Evolutionary conservation across 2,113 vertebrate genomes (phyloP).

Genomic region (Cryptotis parvus): DNA sequence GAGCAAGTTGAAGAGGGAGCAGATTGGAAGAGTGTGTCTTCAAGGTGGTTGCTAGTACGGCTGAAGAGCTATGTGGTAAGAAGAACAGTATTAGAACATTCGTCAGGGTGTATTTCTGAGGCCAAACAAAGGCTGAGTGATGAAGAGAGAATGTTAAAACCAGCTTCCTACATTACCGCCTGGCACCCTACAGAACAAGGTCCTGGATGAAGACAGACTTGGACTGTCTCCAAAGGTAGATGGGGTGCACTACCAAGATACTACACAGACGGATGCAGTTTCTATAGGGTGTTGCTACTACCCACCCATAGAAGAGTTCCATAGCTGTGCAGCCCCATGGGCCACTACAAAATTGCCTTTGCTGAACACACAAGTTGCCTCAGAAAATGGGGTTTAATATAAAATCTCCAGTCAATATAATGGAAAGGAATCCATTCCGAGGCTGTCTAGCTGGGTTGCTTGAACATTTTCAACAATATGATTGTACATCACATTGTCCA

Average conservation of each 20-base stretch:
- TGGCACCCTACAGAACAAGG: background rate
- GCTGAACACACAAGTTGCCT: background rate
- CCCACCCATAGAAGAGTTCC: background rate
- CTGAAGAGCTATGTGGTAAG: background rate
- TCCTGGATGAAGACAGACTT: background rate
- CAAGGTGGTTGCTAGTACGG: background rate
- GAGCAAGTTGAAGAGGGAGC: background rate
- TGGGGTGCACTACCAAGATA: no score
- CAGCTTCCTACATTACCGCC: background rate
- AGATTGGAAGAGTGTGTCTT: background rate
- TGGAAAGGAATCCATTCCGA: background rate
- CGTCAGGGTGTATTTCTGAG: background rate
- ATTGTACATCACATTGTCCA: background rate
- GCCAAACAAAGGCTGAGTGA: background rate
- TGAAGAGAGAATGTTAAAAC: background rate
- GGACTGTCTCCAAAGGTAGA: background rate
- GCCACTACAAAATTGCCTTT: background rate
- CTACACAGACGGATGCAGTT: no score
- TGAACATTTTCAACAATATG: background rate
- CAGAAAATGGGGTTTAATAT: background rate
- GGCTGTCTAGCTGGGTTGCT: background rate
- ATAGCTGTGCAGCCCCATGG: background rate
- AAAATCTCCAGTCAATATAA: background rate
- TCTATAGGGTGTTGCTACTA: background rate
- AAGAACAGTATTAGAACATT: background rate